These are phyloP conservation scores for Pangasius krempfi DNA, from an alignment of 2,797 vertebrate species.

Conservation along the genomic window DNA sequence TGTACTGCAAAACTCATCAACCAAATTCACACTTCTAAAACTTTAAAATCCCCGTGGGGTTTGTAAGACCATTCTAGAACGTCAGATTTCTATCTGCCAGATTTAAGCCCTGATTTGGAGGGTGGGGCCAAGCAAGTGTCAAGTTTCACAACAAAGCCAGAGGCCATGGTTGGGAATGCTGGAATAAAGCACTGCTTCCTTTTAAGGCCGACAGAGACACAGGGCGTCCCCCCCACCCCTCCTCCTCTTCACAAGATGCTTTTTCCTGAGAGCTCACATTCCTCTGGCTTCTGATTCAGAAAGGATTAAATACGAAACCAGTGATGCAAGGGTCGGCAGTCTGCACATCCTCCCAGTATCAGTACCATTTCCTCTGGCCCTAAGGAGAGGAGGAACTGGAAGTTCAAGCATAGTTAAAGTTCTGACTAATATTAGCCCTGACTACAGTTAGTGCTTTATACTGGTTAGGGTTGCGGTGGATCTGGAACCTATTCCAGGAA, in stretches of 20 bases:
- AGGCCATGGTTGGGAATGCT: slow-evolving; percentile 47
- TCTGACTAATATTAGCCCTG: background rate
- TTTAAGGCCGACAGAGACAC: slow-evolving; percentile 58
- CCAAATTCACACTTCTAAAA: background rate
- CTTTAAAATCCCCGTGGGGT: background rate
- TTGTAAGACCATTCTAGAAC: background rate
- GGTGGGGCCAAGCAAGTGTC: slow-evolving; percentile 28
- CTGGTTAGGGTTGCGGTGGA: background rate
- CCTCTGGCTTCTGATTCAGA: slow-evolving; percentile 57
- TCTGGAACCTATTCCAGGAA: background rate
- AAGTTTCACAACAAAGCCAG: slow-evolving; percentile 58
- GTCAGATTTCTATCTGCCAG: no score
- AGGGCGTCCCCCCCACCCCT: background rate
- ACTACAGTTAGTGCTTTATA: background rate
- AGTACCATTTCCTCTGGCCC: background rate
- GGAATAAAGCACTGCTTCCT: slow-evolving; percentile 58
- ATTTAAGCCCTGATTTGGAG: slow-evolving; percentile 1
- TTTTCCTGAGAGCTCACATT: slow-evolving; percentile 59
- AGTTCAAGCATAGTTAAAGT: background rate
- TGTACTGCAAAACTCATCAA: background rate
- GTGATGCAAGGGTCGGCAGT: slow-evolving; percentile 53
- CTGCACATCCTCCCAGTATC: slow-evolving; percentile 35
- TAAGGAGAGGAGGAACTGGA: background rate
- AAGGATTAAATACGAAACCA: slow-evolving; percentile 49
- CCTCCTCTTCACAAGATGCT: slow-evolving; percentile 45